Base-by-base conservation (phyloP, 1,140 invertebrate species). In the Aphidius gifuensis region DNA sequence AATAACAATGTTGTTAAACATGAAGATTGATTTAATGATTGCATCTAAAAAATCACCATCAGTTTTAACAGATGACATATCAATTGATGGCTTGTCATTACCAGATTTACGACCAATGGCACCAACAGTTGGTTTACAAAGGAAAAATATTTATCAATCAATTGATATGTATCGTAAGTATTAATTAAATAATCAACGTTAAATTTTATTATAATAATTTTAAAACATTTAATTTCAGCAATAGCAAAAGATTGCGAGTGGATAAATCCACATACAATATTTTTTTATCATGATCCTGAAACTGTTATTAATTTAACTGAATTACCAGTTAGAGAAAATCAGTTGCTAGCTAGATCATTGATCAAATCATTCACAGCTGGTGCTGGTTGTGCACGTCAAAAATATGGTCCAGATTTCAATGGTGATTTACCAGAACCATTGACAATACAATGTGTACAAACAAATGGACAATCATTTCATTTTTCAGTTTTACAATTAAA, bases 401-500 rank as follows among this genome's bases (percentile, higher is more conserved):
- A 83, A 68, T 91, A 87, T 81, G 92, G 91, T 45, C 2, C 2
- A 32, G 84, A 85, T 40, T 71, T 87, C 70, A 83, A 88, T 3
- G 84, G 84, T 69, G 79, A 85, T 64, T 80, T 91, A 50, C 87
- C 90, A 11, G 84, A 89, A 71, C 93, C 93, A n/a, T 80, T 95
- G 51, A 86, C 87, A 40, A 73, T 94, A 8, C 93, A 95, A 71
- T 88, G 88, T 71, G 82, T 95, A 64, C 89, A 93, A 54, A 87
- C 88, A 2, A 87, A 93, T 73, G 87, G 90, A 11, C 79, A 85
- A 61, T 74, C 80, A 6, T 92, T 92, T 71, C 86, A 93, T 71
- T 94, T 95, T 76, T 87, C 88, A 8, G 84, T 92, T 45, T 87
- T 92, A 65, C 92, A 96, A 78, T 79, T 96, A n/a, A 95, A 96